These are phyloP conservation scores for Erythrocercus mccallii DNA, from an alignment of 2,113 vertebrate genomes.

Conservation along the genomic window DNA sequence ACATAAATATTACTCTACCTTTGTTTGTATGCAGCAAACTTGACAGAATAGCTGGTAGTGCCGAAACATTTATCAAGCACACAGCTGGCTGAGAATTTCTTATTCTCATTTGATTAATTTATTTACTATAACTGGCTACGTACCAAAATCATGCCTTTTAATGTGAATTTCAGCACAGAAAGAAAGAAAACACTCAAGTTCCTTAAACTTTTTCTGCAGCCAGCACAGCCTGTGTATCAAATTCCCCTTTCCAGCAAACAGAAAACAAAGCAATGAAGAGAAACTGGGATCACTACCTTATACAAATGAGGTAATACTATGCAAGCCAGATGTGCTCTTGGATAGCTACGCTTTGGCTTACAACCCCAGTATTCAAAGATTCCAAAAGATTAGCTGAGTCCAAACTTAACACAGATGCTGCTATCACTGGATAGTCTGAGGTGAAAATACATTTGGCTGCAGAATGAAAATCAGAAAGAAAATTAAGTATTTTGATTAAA, in stretches of 20 bases:
- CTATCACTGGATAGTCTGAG: background rate
- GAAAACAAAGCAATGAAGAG: constrained; percentile 28
- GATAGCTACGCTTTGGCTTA: background rate
- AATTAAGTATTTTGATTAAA: background rate
- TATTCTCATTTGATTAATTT: background rate
- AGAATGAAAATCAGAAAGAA: background rate
- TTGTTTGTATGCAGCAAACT: background rate
- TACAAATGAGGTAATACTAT: constrained; percentile 18
- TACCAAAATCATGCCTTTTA: background rate
- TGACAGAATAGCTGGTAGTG: background rate
- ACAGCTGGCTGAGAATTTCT: background rate
- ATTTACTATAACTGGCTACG: background rate
- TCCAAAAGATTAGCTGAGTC: constrained; percentile 3
- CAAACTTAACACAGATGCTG: constrained; percentile 12
- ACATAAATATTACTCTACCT: background rate
- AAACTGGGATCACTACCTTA: background rate
- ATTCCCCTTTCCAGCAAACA: background rate
- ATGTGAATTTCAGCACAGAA: background rate
- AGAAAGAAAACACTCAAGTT: background rate
- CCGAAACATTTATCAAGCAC: background rate
- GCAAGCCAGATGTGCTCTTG: constrained; percentile 28
- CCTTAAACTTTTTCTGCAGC: background rate
- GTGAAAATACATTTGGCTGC: background rate
- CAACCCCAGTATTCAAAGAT: background rate
- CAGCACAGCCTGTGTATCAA: background rate